Evolutionary conservation across 2,888 invertebrate genomes (phyloP), one percentile per base, ranked within the genome.

Genomic region (Aelia acuminata): DNA sequence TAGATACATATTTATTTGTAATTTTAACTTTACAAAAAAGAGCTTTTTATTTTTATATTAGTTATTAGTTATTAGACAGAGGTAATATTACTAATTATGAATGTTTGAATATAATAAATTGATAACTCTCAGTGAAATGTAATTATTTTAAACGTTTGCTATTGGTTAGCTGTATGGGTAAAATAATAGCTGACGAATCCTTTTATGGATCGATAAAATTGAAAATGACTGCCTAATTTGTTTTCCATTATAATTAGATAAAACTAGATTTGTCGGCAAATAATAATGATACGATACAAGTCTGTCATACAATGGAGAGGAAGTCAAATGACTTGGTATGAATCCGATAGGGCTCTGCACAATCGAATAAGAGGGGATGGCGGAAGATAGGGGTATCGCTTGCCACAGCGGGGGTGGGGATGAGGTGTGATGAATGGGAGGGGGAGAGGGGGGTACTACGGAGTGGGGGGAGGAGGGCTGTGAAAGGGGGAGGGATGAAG

Each of bases 261-360:
- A 31, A 63, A 31, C 63, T 63, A 63, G 63, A 63, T 63, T 63
- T 63, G 63, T 63, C 2, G 63, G 63, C 63, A 22, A 63, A 63
- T 63, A 63, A 63, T 63, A 63, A 63, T 31, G 63, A 35, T 63
- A 63, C 63, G 57, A 57, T 57, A 63, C 63, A 63, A 63, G 63
- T 63, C 57, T 26, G 57, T 57, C 63, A 35, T 63, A 63, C 63
- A 63, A 63, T 63, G 31, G 63, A 63, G 63, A 63, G 63, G 63
- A 63, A 63, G 63, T 63, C 63, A 63, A 63, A 63, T 63, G 31
- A 63, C 63, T 63, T 63, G 63, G 63, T 63, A 63, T 63, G 63
- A 63, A 63, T 63, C 31, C 31, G 63, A 63, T 63, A 63, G 63
- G 63, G 63, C 63, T n/a, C n/a, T 31, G 31, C 63, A 63, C 63